Percentiles rank a stretch among this genome's conserved stretches.
Evolutionary conservation across 2,888 invertebrate species (phyloP).

Genomic region (Pachycephus smyrnensis): DNA sequence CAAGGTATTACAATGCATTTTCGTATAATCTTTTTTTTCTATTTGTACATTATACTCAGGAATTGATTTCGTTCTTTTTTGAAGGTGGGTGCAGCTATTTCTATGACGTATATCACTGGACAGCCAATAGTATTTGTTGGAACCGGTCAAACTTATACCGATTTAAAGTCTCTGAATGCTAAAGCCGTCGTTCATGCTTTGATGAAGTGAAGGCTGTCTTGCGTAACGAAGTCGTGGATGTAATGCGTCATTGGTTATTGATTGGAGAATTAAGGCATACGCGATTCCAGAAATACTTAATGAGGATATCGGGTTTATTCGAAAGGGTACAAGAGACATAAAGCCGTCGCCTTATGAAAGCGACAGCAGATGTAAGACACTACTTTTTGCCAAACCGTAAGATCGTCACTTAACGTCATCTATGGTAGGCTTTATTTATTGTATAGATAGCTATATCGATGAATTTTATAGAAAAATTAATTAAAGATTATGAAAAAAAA

Average conservation of each 20-base stretch:
- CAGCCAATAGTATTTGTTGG: constrained; percentile 99
- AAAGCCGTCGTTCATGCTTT: constrained; percentile 96
- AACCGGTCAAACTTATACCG: constrained; percentile 98
- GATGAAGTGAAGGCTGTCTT: constrained; percentile 79
- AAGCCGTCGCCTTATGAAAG: background rate
- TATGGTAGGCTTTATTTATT: constrained; percentile 35
- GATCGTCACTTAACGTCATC: background rate
- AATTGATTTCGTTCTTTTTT: constrained; percentile 26
- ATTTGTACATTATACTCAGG: background rate
- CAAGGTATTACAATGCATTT: constrained; percentile 73
- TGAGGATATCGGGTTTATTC: background rate
- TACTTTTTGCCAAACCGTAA: background rate
- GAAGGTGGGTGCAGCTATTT: constrained; percentile 96
- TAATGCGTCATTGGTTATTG: background rate
- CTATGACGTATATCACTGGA: constrained; percentile 99
- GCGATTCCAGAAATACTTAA: background rate
- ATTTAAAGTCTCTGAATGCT: constrained; percentile 95
- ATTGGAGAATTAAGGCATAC: background rate
- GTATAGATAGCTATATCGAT: constrained; percentile 39
- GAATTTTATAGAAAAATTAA: constrained; percentile 48
- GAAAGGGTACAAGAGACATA: background rate
- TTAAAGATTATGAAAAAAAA: constrained; percentile 11
- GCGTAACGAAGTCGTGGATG: background rate
- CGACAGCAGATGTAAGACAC: background rate
- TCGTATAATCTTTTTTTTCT: background rate